phyloP scores from a whole-genome alignment of 2,797 vertebrate genomes.

The Taeniopygia guttata region DNA sequence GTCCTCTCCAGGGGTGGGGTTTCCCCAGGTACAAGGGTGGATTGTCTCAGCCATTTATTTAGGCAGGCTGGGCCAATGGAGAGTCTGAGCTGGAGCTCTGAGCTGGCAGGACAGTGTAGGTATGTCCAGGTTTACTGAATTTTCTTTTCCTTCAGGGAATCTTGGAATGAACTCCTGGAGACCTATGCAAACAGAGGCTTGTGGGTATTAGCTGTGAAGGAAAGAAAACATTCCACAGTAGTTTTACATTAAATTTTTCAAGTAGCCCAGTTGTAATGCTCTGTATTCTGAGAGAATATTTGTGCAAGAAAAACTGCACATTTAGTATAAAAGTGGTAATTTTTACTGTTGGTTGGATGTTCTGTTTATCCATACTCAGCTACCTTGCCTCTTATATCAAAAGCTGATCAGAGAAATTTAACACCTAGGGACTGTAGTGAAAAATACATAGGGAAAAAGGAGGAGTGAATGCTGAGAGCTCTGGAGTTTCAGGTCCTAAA shows the following conservation, averaged over 20 bases:
- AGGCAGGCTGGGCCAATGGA: neutral
- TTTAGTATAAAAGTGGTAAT: neutral
- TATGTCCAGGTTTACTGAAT: neutral
- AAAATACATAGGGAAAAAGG: neutral
- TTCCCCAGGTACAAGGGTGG: conserved; percentile 22
- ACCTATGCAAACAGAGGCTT: conserved; percentile 20
- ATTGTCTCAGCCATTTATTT: neutral
- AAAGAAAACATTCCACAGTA: neutral
- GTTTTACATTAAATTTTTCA: neutral
- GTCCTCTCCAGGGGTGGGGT: neutral
- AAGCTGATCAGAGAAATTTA: neutral
- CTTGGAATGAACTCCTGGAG: neutral
- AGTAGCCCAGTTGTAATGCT: neutral
- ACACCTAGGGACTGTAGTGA: neutral
- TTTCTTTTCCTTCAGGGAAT: neutral
- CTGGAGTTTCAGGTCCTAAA: neutral
- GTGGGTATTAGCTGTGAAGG: neutral
- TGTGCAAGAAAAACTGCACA: neutral
- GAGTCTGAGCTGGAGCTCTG: neutral
- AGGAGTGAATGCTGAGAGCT: neutral
- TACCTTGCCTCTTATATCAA: neutral
- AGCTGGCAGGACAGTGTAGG: neutral
- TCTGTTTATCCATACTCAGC: neutral
- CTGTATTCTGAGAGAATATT: neutral
- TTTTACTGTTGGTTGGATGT: neutral